Percentiles rank a stretch among this genome's conserved stretches.
These are phyloP conservation scores for Desmodus rotundus DNA, from an alignment of 2,113 vertebrate genomes.

Conservation along the genomic window DNA sequence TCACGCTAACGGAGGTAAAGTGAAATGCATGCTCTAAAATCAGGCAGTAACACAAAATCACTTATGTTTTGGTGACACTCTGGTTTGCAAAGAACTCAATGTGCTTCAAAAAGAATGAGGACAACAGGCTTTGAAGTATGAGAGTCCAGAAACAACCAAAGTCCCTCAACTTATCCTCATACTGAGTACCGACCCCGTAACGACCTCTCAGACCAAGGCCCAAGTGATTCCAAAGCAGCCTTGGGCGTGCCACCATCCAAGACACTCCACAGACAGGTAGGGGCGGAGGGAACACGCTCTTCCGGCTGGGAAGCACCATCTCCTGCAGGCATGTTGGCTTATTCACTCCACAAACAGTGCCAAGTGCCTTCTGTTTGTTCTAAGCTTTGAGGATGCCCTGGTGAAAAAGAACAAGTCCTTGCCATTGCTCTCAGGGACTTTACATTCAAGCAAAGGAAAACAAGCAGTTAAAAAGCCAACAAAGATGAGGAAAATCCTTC, in stretches of 20 bases:
- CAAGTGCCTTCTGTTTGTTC: neutral
- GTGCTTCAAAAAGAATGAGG: neutral
- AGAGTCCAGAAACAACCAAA: neutral
- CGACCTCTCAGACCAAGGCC: neutral
- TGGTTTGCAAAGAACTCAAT: neutral
- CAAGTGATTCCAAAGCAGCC: neutral
- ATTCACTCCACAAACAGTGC: neutral
- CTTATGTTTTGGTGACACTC: neutral
- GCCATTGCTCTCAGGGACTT: neutral
- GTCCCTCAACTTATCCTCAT: too few species aligned
- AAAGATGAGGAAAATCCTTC: neutral
- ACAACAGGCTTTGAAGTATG: neutral
- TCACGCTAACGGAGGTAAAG: neutral
- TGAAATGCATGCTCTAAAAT: neutral
- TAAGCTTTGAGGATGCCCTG: neutral
- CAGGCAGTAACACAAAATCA: neutral
- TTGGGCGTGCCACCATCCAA: neutral
- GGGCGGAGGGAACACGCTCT: neutral
- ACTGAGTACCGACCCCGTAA: neutral
- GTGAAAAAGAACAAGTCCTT: neutral
- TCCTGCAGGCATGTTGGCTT: neutral
- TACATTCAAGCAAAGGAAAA: neutral
- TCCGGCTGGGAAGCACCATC: neutral
- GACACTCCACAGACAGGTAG: neutral
- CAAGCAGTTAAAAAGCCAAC: neutral